These are phyloP conservation scores for Anoura caudifer DNA, from an alignment of 2,113 vertebrate species.

Conservation along the genomic window DNA sequence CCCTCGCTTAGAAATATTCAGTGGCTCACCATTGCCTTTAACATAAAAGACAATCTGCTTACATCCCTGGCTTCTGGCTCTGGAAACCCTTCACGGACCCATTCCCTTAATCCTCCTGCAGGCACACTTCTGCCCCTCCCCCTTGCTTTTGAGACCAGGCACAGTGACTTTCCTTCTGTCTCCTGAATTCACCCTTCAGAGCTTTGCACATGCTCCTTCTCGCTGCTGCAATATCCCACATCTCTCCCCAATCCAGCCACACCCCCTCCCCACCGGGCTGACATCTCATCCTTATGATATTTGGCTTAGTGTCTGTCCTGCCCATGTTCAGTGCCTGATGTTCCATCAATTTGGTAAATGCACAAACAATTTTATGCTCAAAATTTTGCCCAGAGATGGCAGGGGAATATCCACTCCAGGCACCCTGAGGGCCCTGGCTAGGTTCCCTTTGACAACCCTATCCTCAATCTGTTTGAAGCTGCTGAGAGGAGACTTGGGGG, in stretches of 20 bases:
- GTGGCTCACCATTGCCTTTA: background rate
- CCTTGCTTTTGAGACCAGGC: background rate
- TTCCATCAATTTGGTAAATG: background rate
- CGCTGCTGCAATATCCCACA: background rate
- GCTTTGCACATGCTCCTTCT: background rate
- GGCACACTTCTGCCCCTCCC: background rate
- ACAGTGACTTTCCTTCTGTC: background rate
- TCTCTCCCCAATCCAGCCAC: background rate
- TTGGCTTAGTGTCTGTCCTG: background rate
- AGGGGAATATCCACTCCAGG: background rate
- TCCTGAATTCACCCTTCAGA: background rate
- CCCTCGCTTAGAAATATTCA: background rate
- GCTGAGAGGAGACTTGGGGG: background rate
- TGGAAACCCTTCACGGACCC: background rate
- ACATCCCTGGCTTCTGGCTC: accelerated
- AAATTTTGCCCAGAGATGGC: background rate
- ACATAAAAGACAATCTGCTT: background rate
- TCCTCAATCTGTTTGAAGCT: background rate
- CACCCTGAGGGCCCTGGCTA: too few relatives aligned
- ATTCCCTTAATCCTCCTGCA: background rate
- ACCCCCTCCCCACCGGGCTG: background rate
- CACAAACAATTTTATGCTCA: background rate
- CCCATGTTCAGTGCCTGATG: background rate
- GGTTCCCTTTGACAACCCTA: background rate
- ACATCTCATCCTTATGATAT: background rate